Percentiles rank a stretch among this genome's conserved stretches.
phyloP scores from a whole-genome alignment of 2,113 vertebrate species.

The Meles meles region DNA sequence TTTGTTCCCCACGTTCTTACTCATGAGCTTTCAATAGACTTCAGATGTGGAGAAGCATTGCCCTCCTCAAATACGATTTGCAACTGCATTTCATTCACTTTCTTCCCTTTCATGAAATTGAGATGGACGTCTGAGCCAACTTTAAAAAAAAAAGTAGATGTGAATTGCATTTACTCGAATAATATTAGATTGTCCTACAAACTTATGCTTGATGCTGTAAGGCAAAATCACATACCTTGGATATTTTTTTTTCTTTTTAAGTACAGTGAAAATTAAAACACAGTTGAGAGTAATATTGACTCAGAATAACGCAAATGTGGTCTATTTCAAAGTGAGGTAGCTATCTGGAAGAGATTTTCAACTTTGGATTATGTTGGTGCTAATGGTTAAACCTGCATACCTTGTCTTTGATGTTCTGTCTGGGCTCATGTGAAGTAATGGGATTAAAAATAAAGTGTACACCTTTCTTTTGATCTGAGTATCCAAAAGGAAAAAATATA shows the following conservation, averaged over 20 bases:
- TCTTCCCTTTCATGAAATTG: conserved; percentile 64
- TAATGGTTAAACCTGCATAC: conserved; percentile 80
- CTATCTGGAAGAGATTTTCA: conserved; percentile 85
- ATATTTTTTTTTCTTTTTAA: conserved; percentile 51
- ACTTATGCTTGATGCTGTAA: not conserved
- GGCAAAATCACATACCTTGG: conserved; percentile 71
- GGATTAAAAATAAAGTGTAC: conserved; percentile 82
- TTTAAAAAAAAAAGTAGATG: conserved; percentile 36
- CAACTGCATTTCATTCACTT: conserved; percentile 72
- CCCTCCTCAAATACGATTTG: conserved; percentile 65
- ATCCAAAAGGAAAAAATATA: conserved; percentile 6
- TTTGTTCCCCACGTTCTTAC: conserved; percentile 66
- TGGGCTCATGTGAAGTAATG: conserved; percentile 78
- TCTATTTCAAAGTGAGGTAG: conserved; percentile 77
- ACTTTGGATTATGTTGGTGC: conserved; percentile 76
- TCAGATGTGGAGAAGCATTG: conserved; percentile 69
- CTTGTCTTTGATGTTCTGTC: conserved; percentile 79
- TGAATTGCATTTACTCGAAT: conserved; percentile 59
- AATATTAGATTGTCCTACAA: conserved; percentile 69
- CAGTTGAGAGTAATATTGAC: conserved; percentile 70
- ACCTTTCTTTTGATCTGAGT: conserved; percentile 84
- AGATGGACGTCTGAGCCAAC: conserved; percentile 50
- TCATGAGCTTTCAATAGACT: conserved; percentile 72
- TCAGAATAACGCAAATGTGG: conserved; percentile 68
- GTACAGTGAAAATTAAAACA: conserved; percentile 68